Evolutionary conservation across 2,888 invertebrate species (phyloP).

Genomic region (Heliconius ethilla): DNA sequence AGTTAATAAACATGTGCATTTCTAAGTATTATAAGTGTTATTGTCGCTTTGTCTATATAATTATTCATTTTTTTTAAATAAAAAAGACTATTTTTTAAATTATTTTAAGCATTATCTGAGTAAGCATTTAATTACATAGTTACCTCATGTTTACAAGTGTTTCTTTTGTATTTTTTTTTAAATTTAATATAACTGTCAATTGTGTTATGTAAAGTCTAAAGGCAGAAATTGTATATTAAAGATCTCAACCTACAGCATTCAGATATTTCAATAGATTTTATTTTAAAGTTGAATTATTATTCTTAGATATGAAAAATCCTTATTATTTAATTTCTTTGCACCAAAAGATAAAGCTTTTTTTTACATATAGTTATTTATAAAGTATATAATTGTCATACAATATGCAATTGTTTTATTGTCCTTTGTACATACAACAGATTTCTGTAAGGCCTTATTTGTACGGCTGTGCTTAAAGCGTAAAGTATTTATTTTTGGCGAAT

Average conservation of each 20-base stretch:
- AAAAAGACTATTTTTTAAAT: neutral
- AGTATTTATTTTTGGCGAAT: conserved; percentile 48
- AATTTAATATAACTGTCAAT: neutral
- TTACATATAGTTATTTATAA: neutral
- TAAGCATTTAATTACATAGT: neutral
- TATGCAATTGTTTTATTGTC: conserved; percentile 8
- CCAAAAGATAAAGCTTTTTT: neutral
- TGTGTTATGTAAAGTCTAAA: neutral
- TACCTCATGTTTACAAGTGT: neutral
- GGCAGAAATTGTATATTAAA: neutral
- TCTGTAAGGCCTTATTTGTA: conserved; percentile 40
- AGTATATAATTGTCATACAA: neutral
- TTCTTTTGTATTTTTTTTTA: neutral
- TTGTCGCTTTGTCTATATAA: neutral
- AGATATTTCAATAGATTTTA: neutral
- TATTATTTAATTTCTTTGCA: neutral
- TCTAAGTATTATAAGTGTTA: conserved; percentile 2
- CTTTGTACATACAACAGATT: conserved; percentile 2
- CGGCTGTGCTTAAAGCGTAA: conserved; percentile 63
- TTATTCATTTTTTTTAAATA: neutral
- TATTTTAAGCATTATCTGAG: neutral
- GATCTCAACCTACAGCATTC: neutral
- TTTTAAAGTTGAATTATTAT: neutral
- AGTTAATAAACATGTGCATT: conserved; percentile 1
- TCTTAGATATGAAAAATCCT: neutral